Percentiles rank a stretch among this genome's conserved stretches.
phyloP scores from a whole-genome alignment of 1,140 invertebrate genomes.

The Drosophila serrata region DNA sequence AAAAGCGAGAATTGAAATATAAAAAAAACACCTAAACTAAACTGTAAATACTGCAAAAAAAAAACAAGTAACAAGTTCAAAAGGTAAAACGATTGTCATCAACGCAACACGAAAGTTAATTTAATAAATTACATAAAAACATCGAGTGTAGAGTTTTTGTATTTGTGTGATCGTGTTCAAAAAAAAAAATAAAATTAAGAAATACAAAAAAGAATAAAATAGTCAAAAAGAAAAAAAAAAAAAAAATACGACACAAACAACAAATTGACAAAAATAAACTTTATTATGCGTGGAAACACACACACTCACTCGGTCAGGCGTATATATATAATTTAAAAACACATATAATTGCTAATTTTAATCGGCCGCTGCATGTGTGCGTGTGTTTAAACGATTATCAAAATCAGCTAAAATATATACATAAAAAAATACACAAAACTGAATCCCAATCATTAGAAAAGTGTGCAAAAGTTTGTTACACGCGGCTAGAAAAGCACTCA shows the following conservation, averaged over 20 bases:
- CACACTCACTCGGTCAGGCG: slow-evolving; percentile 36
- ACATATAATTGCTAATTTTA: slow-evolving; percentile 60
- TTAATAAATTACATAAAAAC: slow-evolving; percentile 47
- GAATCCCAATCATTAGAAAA: slow-evolving; percentile 52
- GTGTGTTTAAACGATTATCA: slow-evolving; percentile 42
- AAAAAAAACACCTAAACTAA: slow-evolving; percentile 23
- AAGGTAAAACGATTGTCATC: slow-evolving; percentile 28
- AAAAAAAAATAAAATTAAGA: slow-evolving; percentile 18
- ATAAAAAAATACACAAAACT: slow-evolving; percentile 15
- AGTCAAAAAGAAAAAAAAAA: slow-evolving; percentile 33
- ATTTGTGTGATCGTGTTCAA: slow-evolving; percentile 36
- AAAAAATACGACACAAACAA: slow-evolving; percentile 44
- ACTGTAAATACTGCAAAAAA: slow-evolving; percentile 62
- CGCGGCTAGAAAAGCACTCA: slow-evolving; percentile 55
- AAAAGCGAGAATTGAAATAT: slow-evolving; percentile 31
- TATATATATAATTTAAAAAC: slow-evolving; percentile 43
- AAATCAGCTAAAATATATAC: slow-evolving; percentile 15
- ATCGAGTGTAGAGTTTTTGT: slow-evolving; percentile 41
- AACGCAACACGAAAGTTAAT: slow-evolving; percentile 23
- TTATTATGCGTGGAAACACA: slow-evolving; percentile 72
- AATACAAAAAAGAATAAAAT: slow-evolving; percentile 21
- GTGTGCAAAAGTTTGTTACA: slow-evolving; percentile 79
- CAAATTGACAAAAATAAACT: slow-evolving; percentile 78
- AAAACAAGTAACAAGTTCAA: slow-evolving; percentile 38
- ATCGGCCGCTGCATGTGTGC: slow-evolving; percentile 23